These are phyloP conservation scores for Aphaenogaster floridana DNA, from an alignment of 1,140 invertebrate genomes.

Conservation along the genomic window DNA sequence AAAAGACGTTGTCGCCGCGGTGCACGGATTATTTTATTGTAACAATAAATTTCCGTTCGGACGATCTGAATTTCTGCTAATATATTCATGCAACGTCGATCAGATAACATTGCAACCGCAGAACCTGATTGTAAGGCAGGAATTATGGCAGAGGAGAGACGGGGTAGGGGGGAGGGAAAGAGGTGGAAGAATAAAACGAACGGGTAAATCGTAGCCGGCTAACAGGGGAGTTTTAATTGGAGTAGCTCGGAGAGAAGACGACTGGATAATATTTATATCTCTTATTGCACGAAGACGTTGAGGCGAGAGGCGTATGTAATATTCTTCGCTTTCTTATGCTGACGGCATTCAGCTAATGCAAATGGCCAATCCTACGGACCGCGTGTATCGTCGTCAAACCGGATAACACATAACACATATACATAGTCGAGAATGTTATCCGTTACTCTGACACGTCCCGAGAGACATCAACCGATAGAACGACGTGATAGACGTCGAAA, in stretches of 20 bases:
- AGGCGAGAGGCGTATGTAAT: slow-evolving; percentile 17
- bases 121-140: slow-evolving; percentile 54
- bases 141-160: slow-evolving; percentile 6
- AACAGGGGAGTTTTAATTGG: slow-evolving; percentile 58
- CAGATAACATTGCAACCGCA: slow-evolving; percentile 41
- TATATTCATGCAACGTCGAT: slow-evolving; percentile 46
- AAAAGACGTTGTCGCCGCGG: slow-evolving; percentile 4
- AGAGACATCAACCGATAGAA: slow-evolving; percentile 1
- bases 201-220: slow-evolving; percentile 36
- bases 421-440: slow-evolving; percentile 14
- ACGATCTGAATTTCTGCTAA: slow-evolving; percentile 45
- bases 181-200: slow-evolving; percentile 27
- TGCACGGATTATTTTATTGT: slow-evolving; percentile 45
- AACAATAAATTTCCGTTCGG: slow-evolving; percentile 51
- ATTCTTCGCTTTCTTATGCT: slow-evolving; percentile 11
- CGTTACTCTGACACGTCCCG: slow-evolving; percentile 12
- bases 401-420: not conserved
- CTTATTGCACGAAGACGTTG: slow-evolving; percentile 5
- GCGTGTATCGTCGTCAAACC: slow-evolving; percentile 8
- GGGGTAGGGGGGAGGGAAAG: too few relatives aligned
- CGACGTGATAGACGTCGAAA: not conserved
- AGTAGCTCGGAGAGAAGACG: slow-evolving; percentile 7
- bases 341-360: slow-evolving; percentile 24
- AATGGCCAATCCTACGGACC: slow-evolving; percentile 19
- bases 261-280: slow-evolving; percentile 43